Evolutionary conservation across 2,797 vertebrate species (phyloP).

Genomic region (Etheostoma perlongum): DNA sequence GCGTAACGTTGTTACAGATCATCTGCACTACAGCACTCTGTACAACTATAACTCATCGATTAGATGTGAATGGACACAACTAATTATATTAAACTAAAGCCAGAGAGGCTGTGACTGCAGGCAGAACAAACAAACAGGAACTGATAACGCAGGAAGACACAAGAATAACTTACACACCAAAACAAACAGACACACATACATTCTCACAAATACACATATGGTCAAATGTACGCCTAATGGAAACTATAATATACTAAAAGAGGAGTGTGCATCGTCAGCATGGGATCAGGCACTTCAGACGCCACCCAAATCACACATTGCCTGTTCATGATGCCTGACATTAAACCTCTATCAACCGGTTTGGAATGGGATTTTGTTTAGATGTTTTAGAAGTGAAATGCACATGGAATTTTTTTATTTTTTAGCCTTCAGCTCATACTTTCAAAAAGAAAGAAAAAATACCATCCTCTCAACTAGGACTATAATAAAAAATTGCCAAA

Average conservation of each 20-base stretch:
- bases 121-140: constrained; percentile 39
- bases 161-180: constrained; percentile 1
- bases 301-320: background rate
- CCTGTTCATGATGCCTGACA: background rate
- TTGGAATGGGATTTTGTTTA: background rate
- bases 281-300: constrained; percentile 27
- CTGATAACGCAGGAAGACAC: constrained; percentile 38
- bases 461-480: background rate
- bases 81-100: constrained; percentile 69
- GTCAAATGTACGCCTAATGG: constrained; percentile 22
- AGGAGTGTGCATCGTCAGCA: background rate
- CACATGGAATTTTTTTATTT: background rate
- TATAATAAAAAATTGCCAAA: background rate
- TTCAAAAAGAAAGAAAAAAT: background rate
- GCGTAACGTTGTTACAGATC: constrained; percentile 9
- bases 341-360: background rate
- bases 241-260: constrained; percentile 48
- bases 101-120: constrained; percentile 46
- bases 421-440: background rate
- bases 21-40: constrained; percentile 11
- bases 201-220: background rate
- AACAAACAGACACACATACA: constrained; percentile 9
- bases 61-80: constrained; percentile 49
- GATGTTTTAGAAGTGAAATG: constrained; percentile 1
- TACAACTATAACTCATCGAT: constrained; percentile 37